phyloP scores from a whole-genome alignment of 2,888 invertebrate genomes.

The Chloroclysta siterata region DNA sequence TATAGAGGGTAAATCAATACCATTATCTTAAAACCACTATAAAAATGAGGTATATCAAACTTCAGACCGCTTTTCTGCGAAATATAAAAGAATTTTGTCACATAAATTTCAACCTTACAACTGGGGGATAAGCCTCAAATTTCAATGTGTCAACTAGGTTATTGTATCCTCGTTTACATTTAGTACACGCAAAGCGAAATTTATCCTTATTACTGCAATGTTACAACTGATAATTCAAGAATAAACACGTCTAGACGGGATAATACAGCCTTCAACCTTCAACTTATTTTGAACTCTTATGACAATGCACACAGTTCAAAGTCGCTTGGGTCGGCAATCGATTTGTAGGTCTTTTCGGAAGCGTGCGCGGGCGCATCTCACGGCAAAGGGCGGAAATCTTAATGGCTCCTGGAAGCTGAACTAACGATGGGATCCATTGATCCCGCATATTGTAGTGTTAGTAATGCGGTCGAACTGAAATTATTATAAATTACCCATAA shows the following conservation, averaged over 20 bases:
- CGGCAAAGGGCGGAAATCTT: constrained; percentile 81
- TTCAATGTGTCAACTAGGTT: constrained; percentile 9
- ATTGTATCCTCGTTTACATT: constrained; percentile 31
- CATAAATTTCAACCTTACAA: constrained; percentile 39
- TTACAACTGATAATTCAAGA: constrained; percentile 40
- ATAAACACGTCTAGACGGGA: constrained; percentile 22
- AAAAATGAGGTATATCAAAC: constrained; percentile 76
- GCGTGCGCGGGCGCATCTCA: constrained; percentile 48
- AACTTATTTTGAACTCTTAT: constrained; percentile 6
- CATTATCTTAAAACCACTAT: constrained; percentile 82
- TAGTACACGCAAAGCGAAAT: constrained; percentile 32
- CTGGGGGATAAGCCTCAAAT: constrained; percentile 14
- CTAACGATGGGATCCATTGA: constrained; percentile 82
- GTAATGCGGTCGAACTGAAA: constrained; percentile 32
- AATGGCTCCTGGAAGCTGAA: constrained; percentile 81
- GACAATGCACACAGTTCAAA: constrained; percentile 39
- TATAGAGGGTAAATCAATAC: constrained; percentile 79
- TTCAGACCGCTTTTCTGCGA: constrained; percentile 66
- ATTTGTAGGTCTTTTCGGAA: constrained; percentile 50
- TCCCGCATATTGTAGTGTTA: constrained; percentile 52
- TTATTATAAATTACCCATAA: constrained; percentile 30
- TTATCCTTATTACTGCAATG: constrained; percentile 36
- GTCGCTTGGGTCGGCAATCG: constrained; percentile 26
- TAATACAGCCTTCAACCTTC: constrained; percentile 10
- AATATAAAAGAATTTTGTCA: constrained; percentile 32